Percentiles rank a stretch among this genome's conserved stretches.
Evolutionary conservation across 2,888 invertebrate species (phyloP).

Genomic region (Bhutanitis thaidina): DNA sequence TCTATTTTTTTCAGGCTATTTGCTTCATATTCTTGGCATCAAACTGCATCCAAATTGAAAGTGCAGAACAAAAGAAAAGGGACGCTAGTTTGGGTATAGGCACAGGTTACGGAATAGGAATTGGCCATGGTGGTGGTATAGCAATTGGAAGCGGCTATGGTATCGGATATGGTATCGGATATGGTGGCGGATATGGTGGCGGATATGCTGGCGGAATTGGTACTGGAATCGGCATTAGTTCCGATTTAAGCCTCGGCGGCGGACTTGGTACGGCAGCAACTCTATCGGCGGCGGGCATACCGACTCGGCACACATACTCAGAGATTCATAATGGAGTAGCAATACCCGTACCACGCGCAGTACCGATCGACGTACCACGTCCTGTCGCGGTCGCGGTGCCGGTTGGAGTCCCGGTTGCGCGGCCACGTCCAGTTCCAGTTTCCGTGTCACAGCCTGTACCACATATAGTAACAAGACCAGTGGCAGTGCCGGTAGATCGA

Average conservation of each 20-base stretch:
- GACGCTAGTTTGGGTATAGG: slow-evolving; percentile 23
- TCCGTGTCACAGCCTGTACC: slow-evolving; percentile 66
- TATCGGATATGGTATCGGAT: not conserved
- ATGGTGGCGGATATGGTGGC: not conserved
- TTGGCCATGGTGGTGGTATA: not conserved
- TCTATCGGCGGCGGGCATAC: slow-evolving; percentile 33
- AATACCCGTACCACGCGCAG: slow-evolving; percentile 74
- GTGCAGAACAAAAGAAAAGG: slow-evolving; percentile 36
- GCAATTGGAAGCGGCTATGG: slow-evolving; percentile 9
- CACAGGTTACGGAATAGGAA: slow-evolving; percentile 14
- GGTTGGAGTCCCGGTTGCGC: slow-evolving; percentile 69
- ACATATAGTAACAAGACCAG: slow-evolving; percentile 58
- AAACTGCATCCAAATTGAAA: slow-evolving; percentile 13
- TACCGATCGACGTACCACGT: slow-evolving; percentile 52
- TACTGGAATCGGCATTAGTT: not conserved
- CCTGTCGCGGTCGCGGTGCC: slow-evolving; percentile 74
- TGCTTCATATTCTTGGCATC: slow-evolving; percentile 34
- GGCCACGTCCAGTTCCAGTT: slow-evolving; percentile 53
- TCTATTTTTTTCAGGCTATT: slow-evolving; percentile 41
- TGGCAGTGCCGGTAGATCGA: slow-evolving; percentile 72
- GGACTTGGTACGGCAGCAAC: slow-evolving; percentile 14
- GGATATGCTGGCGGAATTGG: slow-evolving; percentile 10
- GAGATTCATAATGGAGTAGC: slow-evolving; percentile 73
- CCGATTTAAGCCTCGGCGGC: slow-evolving; percentile 5
- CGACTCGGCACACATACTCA: slow-evolving; percentile 57